Conservation (phyloP, 2,888 invertebrate species). For the Rhorus exstirpatorius region DNA sequence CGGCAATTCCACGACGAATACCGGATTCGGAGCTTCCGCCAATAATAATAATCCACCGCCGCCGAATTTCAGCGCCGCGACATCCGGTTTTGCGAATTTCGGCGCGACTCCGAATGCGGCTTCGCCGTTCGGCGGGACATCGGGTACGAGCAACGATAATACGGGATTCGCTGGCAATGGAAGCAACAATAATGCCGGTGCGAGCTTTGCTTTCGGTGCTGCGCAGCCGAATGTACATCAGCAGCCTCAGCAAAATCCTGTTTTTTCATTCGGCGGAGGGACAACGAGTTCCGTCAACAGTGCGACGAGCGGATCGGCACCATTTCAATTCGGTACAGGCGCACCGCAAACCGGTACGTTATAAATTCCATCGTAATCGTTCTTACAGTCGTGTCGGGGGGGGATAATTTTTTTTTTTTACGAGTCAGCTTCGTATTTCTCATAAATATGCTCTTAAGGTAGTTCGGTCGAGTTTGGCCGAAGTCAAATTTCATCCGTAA, state of each 20-base stretch:
- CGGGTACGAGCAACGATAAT: slow-evolving; percentile 35
- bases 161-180: slow-evolving; percentile 29
- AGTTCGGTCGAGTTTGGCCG: too few species aligned
- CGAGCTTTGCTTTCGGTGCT: slow-evolving; percentile 67
- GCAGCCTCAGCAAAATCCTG: slow-evolving; percentile 59
- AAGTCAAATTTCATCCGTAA: too few species aligned
- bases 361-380: slow-evolving; percentile 14
- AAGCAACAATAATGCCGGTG: slow-evolving; percentile 51
- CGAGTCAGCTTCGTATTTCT: too few species aligned
- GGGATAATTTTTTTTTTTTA: too few species aligned
- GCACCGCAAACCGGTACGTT: slow-evolving; percentile 76
- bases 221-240: slow-evolving; percentile 40
- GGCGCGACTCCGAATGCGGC: slow-evolving; percentile 45
- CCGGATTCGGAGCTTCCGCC: slow-evolving; percentile 52
- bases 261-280: slow-evolving; percentile 64
- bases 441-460: too few species aligned
- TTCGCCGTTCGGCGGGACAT: slow-evolving; percentile 71
- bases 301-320: slow-evolving; percentile 56
- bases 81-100: slow-evolving; percentile 53
- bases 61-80: slow-evolving; percentile 28
- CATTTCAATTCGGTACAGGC: slow-evolving; percentile 80
- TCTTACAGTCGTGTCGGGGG: too few species aligned
- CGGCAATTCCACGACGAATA: slow-evolving; percentile 56
- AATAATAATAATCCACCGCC: slow-evolving; percentile 56
- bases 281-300: slow-evolving; percentile 49